Conservation (phyloP, 2,888 invertebrate species). For the Alsophila aescularia region DNA sequence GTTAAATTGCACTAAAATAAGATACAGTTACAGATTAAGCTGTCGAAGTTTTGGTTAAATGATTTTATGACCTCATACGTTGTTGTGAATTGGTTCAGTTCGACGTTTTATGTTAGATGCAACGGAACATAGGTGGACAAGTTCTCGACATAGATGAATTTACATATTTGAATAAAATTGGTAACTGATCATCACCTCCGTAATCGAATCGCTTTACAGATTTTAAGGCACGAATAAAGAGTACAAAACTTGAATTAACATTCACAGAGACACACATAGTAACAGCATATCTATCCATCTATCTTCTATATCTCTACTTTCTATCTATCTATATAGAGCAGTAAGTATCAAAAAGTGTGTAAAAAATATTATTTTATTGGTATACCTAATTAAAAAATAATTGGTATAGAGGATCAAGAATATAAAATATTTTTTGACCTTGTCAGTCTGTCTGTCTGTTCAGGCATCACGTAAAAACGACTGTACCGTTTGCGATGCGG, state of each 20-base stretch:
- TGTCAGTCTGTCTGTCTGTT: too few species aligned
- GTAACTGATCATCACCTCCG: constrained; percentile 18
- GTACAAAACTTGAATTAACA: background rate
- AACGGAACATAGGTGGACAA: constrained; percentile 15
- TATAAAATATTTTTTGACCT: too few species aligned
- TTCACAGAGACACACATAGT: too few species aligned
- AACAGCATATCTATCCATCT: too few species aligned
- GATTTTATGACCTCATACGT: constrained; percentile 33
- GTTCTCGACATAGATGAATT: constrained; percentile 12
- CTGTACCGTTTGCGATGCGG: too few species aligned
- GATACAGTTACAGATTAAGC: constrained; percentile 45
- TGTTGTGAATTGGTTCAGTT: constrained; percentile 34
- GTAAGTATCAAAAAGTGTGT: too few species aligned
- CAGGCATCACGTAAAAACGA: too few species aligned
- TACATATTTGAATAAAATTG: constrained; percentile 20
- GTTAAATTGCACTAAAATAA: constrained; percentile 50
- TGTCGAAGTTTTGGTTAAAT: constrained; percentile 36
- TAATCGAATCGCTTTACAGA: constrained; percentile 2
- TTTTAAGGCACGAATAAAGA: background rate
- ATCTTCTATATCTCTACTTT: too few species aligned
- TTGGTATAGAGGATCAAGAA: too few species aligned
- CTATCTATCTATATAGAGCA: too few species aligned
- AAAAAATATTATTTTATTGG: too few species aligned
- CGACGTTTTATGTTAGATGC: constrained; percentile 23
- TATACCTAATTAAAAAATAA: too few species aligned